These are phyloP conservation scores for Lycorma delicatula DNA, from an alignment of 1,140 invertebrate species.

Conservation along the genomic window DNA sequence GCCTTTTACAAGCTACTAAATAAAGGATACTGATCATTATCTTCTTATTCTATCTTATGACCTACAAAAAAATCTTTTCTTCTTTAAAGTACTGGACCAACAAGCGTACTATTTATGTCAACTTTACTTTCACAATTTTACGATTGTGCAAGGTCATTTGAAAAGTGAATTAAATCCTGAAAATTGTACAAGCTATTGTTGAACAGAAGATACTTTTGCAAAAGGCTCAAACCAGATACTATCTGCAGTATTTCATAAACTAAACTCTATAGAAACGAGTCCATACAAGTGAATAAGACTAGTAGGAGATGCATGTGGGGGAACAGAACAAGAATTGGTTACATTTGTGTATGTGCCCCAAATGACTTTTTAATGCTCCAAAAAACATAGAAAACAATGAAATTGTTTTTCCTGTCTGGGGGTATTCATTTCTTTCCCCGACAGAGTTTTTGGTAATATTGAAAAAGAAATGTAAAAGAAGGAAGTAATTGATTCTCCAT, in stretches of 20 bases:
- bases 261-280: conserved; percentile 1
- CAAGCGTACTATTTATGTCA: background rate
- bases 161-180: background rate
- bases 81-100: background rate
- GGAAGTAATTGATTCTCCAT: background rate
- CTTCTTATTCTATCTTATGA: background rate
- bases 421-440: background rate
- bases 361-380: conserved; percentile 1
- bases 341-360: conserved; percentile 4
- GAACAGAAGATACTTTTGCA: background rate
- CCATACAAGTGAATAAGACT: background rate
- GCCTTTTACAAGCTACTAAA: background rate
- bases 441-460: background rate
- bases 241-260: conserved; percentile 5
- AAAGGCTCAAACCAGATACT: conserved; percentile 6
- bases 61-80: background rate
- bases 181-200: conserved; percentile 5
- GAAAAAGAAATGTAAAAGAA: background rate
- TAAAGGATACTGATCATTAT: background rate
- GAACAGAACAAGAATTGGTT: conserved; percentile 4
- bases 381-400: background rate
- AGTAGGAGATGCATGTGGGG: conserved; percentile 8
- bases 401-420: conserved; percentile 1
- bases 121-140: conserved; percentile 6
- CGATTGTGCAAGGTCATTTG: conserved; percentile 3